Conservation (phyloP, 2,797 vertebrate species). For the Syncerus caffer region DNA sequence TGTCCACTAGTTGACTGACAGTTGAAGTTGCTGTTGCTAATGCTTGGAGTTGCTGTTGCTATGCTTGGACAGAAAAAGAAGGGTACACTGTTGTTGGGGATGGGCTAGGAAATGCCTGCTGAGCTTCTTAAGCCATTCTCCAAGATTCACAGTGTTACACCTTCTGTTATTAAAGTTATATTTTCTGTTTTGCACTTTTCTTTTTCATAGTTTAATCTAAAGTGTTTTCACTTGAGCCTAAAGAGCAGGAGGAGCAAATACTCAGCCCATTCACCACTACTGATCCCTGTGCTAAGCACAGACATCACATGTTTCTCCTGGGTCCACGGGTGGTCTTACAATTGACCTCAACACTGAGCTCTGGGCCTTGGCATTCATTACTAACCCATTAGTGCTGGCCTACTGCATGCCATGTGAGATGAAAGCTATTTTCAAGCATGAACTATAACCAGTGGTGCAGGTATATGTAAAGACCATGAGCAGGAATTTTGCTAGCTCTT, state of each 20-base stretch:
- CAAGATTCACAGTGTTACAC: neutral
- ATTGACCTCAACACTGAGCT: neutral
- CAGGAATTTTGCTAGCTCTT: slow-evolving; percentile 22
- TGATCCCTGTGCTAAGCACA: neutral
- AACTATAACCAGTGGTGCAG: neutral
- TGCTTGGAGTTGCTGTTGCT: neutral
- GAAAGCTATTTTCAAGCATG: neutral
- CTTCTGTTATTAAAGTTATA: neutral
- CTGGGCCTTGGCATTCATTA: neutral
- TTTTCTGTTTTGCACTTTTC: neutral
- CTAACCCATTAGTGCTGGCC: neutral
- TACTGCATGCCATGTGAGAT: neutral
- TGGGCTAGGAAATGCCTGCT: neutral
- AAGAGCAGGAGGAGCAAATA: neutral
- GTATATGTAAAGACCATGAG: neutral
- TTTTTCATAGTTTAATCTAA: neutral
- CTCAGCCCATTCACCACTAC: neutral
- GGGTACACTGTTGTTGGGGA: neutral
- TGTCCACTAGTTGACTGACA: neutral
- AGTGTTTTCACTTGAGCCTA: neutral
- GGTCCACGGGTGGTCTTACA: neutral
- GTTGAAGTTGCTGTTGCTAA: neutral
- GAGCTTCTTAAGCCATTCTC: neutral
- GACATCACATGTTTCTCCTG: neutral
- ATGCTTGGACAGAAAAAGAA: neutral